These are phyloP conservation scores for Sphaerodactylus townsendi DNA, from an alignment of 2,113 vertebrate species.

Conservation along the genomic window DNA sequence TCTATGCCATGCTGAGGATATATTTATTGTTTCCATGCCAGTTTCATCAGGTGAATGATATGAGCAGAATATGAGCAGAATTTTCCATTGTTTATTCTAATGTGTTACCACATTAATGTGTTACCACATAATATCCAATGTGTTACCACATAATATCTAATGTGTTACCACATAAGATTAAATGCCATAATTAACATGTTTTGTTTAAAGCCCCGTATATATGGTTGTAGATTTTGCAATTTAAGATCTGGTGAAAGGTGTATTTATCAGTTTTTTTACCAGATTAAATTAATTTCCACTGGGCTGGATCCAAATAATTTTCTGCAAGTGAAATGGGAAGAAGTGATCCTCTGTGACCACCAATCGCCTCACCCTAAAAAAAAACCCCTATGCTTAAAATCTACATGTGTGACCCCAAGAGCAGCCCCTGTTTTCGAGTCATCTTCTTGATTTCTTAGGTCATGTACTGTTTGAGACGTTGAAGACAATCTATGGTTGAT, in stretches of 20 bases:
- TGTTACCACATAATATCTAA: not conserved
- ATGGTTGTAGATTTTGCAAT: not conserved
- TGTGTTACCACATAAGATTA: conserved; percentile 5
- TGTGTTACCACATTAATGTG: not conserved
- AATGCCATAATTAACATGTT: conserved; percentile 22
- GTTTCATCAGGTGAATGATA: conserved; percentile 5
- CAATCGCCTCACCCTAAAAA: too few species aligned
- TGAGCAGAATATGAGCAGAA: not conserved
- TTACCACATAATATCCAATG: not conserved
- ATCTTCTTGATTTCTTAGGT: too few species aligned
- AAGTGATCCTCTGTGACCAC: too few species aligned
- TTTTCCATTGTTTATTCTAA: not conserved
- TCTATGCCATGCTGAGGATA: not conserved
- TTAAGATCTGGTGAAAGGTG: not conserved
- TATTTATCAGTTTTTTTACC: fast-evolving
- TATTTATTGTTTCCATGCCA: conserved; percentile 7
- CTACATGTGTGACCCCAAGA: too few species aligned
- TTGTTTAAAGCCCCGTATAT: not conserved
- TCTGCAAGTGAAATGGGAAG: too few species aligned
- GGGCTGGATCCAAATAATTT: not conserved
- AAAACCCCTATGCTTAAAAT: too few species aligned
- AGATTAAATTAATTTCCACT: not conserved
- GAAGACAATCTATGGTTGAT: too few species aligned
- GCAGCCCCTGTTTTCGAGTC: too few species aligned
- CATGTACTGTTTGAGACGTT: too few species aligned